Base-by-base conservation (phyloP, 2,888 invertebrate species). In the Orchestes rusci region DNA sequence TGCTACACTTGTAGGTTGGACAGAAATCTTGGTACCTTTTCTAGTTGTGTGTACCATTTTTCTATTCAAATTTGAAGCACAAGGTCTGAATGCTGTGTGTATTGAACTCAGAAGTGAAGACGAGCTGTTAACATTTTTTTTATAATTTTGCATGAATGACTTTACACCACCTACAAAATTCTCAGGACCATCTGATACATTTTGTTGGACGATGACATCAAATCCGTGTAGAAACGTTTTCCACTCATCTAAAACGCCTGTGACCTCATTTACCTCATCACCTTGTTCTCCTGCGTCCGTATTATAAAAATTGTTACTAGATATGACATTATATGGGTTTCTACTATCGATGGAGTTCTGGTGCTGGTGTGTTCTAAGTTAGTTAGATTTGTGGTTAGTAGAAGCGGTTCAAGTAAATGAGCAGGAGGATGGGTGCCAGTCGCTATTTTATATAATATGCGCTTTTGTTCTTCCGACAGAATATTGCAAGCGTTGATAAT, bases 11-110 rank as follows among this genome's bases (percentile, higher is more conserved):
- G 23, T 36, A 3, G 36, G 36, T n/a, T 36, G 20, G 3, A 36
- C 36, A 36, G 36, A 36, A 23, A 36, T 36, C 19, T 36, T 36
- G 3, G n/a, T 19, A 19, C 36, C 36, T 36, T 19, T 36, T 18
- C 36, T 36, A 4, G 3, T 36, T 23, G 19, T 36, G n/a, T 36
- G 36, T 3, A 19, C 36, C 36, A 36, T 36, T 36, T 36, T 3
- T 12, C 23, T 36, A 4, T 36, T 20, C n/a, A 36, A 36, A 4
- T n/a, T n/a, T n/a, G 19, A 23, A 7, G 36, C 17, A 32, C 16
- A 32, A 18, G 36, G 36, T 36, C 19, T 17, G 15, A 36, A 36
- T 4, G 36, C 19, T 36, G 36, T 36, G 36, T 36, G n/a, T 7
- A 36, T 5, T 36, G 12, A 5, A 36, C 36, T 36, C n/a, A 36